Conservation (phyloP, 2,113 vertebrate genomes). For the Trochalopteron elliotii region DNA sequence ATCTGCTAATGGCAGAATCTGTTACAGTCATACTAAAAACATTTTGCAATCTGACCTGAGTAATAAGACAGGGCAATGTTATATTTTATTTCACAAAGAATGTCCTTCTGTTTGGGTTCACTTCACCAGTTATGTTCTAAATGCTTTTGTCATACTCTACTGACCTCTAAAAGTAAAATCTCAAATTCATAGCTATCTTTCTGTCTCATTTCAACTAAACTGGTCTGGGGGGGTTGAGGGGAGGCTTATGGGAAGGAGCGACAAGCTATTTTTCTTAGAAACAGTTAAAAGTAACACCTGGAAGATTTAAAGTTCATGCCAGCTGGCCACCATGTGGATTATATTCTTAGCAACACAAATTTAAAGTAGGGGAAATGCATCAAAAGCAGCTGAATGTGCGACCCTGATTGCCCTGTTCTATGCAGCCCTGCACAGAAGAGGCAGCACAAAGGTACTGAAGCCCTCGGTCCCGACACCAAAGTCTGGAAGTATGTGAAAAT, state of each 20-base stretch:
- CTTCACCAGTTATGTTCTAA: neutral
- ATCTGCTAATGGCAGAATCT: neutral
- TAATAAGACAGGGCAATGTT: neutral
- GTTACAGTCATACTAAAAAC: neutral
- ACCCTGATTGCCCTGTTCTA: neutral
- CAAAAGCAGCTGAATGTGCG: neutral
- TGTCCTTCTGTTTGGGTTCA: neutral
- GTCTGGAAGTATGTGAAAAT: neutral
- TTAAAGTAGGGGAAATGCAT: neutral
- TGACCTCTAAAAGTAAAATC: neutral
- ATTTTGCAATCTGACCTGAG: neutral
- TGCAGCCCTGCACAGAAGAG: neutral
- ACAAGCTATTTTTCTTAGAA: neutral
- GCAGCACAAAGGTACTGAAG: neutral
- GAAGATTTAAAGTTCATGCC: neutral
- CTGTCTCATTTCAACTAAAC: neutral
- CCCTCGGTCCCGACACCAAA: neutral
- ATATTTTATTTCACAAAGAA: neutral
- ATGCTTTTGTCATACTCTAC: neutral
- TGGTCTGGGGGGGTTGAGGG: rapidly evolving
- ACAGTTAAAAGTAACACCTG: neutral
- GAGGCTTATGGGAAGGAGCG: neutral
- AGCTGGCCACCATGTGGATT: neutral
- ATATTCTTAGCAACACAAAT: neutral
- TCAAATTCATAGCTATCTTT: neutral